Base-by-base conservation (phyloP, 1,140 invertebrate species). In the Apolygus lucorum region DNA sequence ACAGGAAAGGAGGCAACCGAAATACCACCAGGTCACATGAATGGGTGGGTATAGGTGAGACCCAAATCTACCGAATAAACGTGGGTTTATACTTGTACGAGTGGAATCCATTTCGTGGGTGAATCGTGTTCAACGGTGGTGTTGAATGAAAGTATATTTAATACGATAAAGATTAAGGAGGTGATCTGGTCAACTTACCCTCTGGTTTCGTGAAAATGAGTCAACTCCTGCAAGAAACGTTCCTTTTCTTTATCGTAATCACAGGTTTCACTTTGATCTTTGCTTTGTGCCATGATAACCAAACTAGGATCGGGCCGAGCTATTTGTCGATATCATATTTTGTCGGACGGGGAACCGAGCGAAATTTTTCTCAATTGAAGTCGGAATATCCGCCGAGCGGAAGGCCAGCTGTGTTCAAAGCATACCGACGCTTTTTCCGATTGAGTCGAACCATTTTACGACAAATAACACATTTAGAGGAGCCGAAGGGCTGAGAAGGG, bases 181-280 rank as follows among this genome's bases (percentile, higher is more conserved):
- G n/a, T n/a, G n/a, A n/a, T n/a, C n/a, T n/a, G n/a, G 17, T 17
- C n/a, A 74, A 83, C 84, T 86, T 81, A 94, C 91, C 91, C 90
- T 81, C 90, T 85, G 71, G 85, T 86, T 70, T 90, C 88, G 78
- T 93, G 91, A 77, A 93, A 93, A 76, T 90, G 88, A 73, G 86
- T 85, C 73, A 93, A 81, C 75, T 92, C 91, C 75, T 87, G 85
- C 72, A 92, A 79, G 81, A 94, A 94, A 73, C 82, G 81, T 71
- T 73, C 72, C 59, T 73, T 74, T 71, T 75, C 69, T 54, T 70
- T 70, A 17, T 67, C 69, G 49, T 70, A 70, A 25, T 54, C 24
- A 59, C 54, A 14, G 22, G 11, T 14, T 59, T 59, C 54, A 21
- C 22, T 59, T 21, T 8, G 4, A 4, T 59, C 54, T 22, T 14